Evolutionary conservation across 2,888 invertebrate species (phyloP).

Genomic region (Rhagonycha fulva): DNA sequence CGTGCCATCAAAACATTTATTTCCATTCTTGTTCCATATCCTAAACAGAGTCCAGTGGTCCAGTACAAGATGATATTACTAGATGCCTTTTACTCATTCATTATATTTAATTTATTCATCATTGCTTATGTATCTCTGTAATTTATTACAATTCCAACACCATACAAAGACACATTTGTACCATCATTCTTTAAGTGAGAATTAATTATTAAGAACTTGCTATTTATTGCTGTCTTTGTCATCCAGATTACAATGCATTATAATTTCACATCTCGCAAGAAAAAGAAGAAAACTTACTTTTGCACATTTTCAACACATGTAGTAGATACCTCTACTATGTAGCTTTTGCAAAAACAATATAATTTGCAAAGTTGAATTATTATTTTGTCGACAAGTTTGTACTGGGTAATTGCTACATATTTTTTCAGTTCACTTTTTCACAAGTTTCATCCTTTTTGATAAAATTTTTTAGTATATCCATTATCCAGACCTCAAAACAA

Average conservation of each 20-base stretch:
- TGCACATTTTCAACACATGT: neutral
- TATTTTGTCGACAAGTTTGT: neutral
- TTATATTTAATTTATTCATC: conserved; percentile 26
- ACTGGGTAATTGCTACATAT: neutral
- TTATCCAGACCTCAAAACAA: neutral
- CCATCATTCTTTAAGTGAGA: conserved; percentile 8
- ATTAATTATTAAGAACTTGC: conserved; percentile 23
- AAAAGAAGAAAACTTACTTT: neutral
- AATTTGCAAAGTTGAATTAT: neutral
- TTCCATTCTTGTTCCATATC: conserved; percentile 18
- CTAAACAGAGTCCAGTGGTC: conserved; percentile 20
- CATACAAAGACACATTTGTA: conserved; percentile 16
- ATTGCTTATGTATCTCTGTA: conserved; percentile 23
- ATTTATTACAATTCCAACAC: conserved; percentile 26
- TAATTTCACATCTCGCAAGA: neutral
- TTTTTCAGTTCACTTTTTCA: too few relatives aligned
- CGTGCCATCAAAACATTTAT: conserved; percentile 12
- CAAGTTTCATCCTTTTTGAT: neutral
- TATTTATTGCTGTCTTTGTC: conserved; percentile 16
- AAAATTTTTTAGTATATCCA: neutral
- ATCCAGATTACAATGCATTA: conserved; percentile 12
- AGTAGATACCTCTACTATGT: too few relatives aligned
- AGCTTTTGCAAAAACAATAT: neutral
- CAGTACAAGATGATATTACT: conserved; percentile 23
- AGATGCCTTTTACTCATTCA: conserved; percentile 19